These are phyloP conservation scores for Papio anubis DNA, from an alignment of 2,113 vertebrate species.

Conservation along the genomic window DNA sequence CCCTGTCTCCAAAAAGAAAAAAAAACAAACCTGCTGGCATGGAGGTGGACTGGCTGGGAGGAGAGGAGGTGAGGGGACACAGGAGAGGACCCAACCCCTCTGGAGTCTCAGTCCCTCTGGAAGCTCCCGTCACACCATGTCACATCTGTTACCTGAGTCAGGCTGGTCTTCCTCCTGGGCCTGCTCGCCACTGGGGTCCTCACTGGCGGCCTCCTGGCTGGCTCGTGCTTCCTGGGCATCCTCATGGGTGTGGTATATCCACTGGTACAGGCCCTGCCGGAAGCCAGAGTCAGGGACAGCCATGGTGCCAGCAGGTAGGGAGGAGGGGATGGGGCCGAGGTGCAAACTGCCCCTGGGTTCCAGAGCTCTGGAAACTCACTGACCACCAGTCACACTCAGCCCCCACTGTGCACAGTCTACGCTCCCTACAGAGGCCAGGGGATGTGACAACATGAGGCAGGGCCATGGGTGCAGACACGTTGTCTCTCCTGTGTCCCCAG, in stretches of 20 bases:
- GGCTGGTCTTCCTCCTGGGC: conserved; percentile 64
- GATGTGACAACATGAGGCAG: background rate
- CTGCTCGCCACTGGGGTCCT: conserved; percentile 75
- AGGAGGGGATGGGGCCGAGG: fast-evolving
- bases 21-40: fast-evolving
- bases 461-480: background rate
- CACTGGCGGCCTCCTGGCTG: conserved; percentile 75
- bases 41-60: fast-evolving
- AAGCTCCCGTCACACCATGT: fast-evolving
- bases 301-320: fast-evolving
- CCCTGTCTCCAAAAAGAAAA: too few relatives aligned
- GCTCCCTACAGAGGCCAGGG: background rate
- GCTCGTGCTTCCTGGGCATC: conserved; percentile 90
- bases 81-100: background rate
- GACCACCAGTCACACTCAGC: background rate
- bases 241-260: conserved; percentile 94
- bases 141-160: conserved; percentile 79
- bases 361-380: background rate
- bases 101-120: background rate
- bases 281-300: background rate
- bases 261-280: conserved; percentile 88
- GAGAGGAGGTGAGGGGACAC: background rate
- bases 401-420: fast-evolving
- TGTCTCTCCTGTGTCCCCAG: background rate
- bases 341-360: fast-evolving